Evolutionary conservation across 1,140 invertebrate species (phyloP).

Genomic region (Neuroterus valhalla): DNA sequence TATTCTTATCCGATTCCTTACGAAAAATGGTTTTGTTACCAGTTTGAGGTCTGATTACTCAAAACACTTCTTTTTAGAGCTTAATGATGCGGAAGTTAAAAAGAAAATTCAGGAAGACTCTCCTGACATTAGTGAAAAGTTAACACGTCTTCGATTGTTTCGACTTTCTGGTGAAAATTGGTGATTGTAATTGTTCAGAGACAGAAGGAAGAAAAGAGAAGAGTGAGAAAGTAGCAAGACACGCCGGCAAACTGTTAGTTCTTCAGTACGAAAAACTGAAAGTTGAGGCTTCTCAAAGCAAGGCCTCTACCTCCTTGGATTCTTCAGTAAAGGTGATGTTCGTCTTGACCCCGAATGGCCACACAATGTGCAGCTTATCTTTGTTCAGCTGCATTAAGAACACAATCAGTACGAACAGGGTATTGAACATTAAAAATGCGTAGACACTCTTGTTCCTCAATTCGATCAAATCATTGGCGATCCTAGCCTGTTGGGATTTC

Average conservation of each 20-base stretch:
- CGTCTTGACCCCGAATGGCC: constrained; percentile 94
- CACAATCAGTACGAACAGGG: constrained; percentile 98
- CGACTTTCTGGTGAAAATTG: neutral
- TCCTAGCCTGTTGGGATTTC: constrained; percentile 81
- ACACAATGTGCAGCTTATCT: constrained; percentile 95
- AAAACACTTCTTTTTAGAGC: no score
- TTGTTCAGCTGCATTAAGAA: constrained; percentile 99
- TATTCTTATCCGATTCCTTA: no score
- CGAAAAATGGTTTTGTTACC: no score
- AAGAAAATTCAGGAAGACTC: no score
- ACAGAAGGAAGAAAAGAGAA: constrained; percentile 22
- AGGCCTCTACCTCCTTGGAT: constrained; percentile 85
- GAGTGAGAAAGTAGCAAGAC: constrained; percentile 35
- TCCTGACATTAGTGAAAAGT: neutral
- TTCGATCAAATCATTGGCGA: constrained; percentile 91
- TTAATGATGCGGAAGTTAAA: no score
- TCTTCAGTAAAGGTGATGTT: constrained; percentile 95
- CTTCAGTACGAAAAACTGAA: constrained; percentile 42
- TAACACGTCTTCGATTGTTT: neutral
- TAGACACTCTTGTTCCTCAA: constrained; percentile 97
- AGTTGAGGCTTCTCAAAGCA: constrained; percentile 34
- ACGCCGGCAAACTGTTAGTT: constrained; percentile 53
- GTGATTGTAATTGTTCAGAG: neutral
- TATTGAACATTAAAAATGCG: constrained; percentile 99
- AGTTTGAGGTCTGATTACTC: no score